phyloP scores from a whole-genome alignment of 2,113 vertebrate genomes.

The Calidris pygmaea region DNA sequence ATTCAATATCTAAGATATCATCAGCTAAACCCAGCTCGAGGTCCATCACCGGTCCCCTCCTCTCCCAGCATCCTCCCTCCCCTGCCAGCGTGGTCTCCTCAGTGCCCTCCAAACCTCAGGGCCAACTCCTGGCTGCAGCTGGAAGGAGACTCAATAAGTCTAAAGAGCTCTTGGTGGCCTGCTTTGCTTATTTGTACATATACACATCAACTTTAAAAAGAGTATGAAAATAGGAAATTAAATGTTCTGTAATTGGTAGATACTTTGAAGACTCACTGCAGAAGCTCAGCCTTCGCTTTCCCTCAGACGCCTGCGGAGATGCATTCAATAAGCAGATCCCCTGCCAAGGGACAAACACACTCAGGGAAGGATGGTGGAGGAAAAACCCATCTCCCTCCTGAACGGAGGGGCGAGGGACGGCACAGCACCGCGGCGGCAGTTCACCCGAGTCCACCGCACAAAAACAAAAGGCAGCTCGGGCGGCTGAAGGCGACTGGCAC shows the following conservation, averaged over 20 bases:
- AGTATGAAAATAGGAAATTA: not conserved
- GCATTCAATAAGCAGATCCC: not conserved
- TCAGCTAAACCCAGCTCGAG: not conserved
- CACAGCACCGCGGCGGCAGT: not conserved
- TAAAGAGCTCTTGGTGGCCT: not conserved
- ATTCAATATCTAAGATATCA: not conserved
- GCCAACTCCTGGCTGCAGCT: not conserved
- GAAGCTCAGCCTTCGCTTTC: not conserved
- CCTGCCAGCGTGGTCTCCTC: accelerated
- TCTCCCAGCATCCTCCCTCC: not conserved
- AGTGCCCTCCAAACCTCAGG: not conserved
- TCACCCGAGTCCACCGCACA: slow-evolving; percentile 40
- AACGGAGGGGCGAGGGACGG: not conserved
- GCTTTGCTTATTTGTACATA: not conserved
- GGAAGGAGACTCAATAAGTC: not conserved
- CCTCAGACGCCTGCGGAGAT: not conserved
- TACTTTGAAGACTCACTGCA: not conserved
- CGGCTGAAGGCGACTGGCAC: slow-evolving; percentile 29
- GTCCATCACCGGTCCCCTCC: not conserved
- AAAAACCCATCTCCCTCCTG: not conserved
- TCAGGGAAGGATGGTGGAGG: not conserved
- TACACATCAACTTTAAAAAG: not conserved
- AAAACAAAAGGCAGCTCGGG: slow-evolving; percentile 42
- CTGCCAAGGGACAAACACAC: not conserved
- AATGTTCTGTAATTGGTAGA: not conserved